phyloP scores from a whole-genome alignment of 2,797 vertebrate genomes.

The Podarcis lilfordi region DNA sequence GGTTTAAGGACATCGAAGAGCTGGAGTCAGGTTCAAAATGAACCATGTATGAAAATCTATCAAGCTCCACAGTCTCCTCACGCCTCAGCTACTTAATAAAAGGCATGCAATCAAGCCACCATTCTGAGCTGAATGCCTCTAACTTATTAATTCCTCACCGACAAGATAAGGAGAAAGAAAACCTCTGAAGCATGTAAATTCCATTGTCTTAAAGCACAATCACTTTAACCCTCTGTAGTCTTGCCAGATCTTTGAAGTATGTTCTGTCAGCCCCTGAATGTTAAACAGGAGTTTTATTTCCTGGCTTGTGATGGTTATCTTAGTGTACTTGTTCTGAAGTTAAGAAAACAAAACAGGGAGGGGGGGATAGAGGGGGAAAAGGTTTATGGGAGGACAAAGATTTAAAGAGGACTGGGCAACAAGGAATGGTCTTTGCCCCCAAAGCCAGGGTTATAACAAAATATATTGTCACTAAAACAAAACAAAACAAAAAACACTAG shows the following conservation, averaged over 20 bases:
- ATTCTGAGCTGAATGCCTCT: slow-evolving; percentile 66
- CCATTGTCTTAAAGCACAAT: slow-evolving; percentile 66
- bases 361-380: not conserved
- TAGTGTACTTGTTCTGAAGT: slow-evolving; percentile 30
- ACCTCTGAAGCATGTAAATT: slow-evolving; percentile 75
- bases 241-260: slow-evolving; percentile 26
- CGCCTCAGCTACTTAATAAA: slow-evolving; percentile 67
- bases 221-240: slow-evolving; percentile 59
- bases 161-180: slow-evolving; percentile 74
- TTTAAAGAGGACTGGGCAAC: not conserved
- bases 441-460: not conserved
- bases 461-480: not conserved
- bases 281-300: slow-evolving; percentile 27
- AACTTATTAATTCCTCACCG: slow-evolving; percentile 73
- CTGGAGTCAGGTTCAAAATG: slow-evolving; percentile 31
- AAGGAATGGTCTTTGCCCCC: not conserved
- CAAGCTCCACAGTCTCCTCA: slow-evolving; percentile 72
- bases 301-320: slow-evolving; percentile 36
- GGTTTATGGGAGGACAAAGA: not conserved
- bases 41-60: slow-evolving; percentile 49
- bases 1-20: slow-evolving; percentile 28
- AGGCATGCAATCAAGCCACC: slow-evolving; percentile 67
- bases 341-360: not conserved
- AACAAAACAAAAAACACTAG: not conserved
- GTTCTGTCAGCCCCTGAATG: slow-evolving; percentile 39